These are phyloP conservation scores for Platycheirus albimanus DNA, from an alignment of 2,888 invertebrate genomes.

Conservation along the genomic window DNA sequence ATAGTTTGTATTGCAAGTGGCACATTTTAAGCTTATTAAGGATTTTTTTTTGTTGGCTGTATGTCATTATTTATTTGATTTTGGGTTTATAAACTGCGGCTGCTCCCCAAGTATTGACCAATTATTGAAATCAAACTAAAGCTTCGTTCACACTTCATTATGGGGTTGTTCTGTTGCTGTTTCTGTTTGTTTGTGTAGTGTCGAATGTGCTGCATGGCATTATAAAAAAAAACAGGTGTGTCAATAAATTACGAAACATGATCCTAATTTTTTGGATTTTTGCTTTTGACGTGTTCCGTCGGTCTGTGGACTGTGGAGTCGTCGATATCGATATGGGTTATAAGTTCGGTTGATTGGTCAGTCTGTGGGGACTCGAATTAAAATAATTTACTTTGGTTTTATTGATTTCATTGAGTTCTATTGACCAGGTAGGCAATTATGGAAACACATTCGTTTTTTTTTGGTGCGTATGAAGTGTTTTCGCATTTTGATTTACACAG, in stretches of 20 bases:
- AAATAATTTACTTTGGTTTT: conserved; percentile 15
- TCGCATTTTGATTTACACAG: background rate
- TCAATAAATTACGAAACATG: conserved; percentile 72
- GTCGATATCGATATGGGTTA: conserved; percentile 66
- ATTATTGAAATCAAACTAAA: background rate
- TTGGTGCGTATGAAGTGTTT: conserved; percentile 24
- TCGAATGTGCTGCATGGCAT: conserved; percentile 17
- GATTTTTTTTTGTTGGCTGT: background rate
- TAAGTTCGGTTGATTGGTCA: conserved; percentile 27
- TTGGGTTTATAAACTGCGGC: background rate
- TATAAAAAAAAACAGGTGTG: conserved; percentile 60
- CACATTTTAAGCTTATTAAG: conserved; percentile 56
- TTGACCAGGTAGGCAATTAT: conserved; percentile 25
- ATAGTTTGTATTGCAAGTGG: conserved; percentile 12
- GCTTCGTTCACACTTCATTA: conserved; percentile 24
- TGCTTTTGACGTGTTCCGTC: conserved; percentile 1
- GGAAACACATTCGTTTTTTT: background rate
- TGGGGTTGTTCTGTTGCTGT: background rate
- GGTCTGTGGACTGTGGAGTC: too few relatives aligned
- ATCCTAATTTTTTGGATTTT: conserved; percentile 64
- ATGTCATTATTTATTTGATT: background rate
- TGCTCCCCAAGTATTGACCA: background rate
- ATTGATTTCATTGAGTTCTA: background rate
- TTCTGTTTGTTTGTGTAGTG: background rate
- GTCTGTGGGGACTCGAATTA: background rate